Conservation (phyloP, 2,888 invertebrate genomes). For the Neocrepidodera transversa region DNA sequence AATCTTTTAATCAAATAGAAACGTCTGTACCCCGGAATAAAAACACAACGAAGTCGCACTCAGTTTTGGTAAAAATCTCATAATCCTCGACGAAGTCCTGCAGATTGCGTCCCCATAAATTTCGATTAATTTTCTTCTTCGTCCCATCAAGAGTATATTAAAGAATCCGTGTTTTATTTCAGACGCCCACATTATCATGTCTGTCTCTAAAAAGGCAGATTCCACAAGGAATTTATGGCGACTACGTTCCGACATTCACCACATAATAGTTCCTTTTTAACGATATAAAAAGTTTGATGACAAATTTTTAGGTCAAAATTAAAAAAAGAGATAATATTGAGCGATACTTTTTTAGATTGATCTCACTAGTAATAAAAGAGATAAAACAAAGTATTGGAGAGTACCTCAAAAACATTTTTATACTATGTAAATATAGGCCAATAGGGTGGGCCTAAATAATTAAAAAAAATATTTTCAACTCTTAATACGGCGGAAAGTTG, state of each 20-base stretch:
- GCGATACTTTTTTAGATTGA: too few species aligned
- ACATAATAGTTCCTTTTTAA: slow-evolving; percentile 34
- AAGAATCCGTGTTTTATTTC: slow-evolving; percentile 1
- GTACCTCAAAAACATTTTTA: too few species aligned
- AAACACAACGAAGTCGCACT: not conserved
- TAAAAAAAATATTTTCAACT: too few species aligned
- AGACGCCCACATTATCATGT: slow-evolving; percentile 8
- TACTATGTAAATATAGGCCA: too few species aligned
- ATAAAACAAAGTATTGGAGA: too few species aligned
- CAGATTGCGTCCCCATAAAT: slow-evolving; percentile 2
- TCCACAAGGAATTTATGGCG: slow-evolving; percentile 5
- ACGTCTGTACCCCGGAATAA: too few species aligned
- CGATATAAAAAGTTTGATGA: not conserved
- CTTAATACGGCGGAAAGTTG: too few species aligned
- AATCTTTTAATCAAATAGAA: too few species aligned
- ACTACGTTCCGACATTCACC: slow-evolving; percentile 8
- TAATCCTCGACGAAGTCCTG: not conserved
- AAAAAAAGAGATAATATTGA: too few species aligned
- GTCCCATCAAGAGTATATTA: slow-evolving; percentile 3
- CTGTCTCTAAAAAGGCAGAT: slow-evolving; percentile 2
- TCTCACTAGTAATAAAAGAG: too few species aligned
- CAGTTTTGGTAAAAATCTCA: not conserved
- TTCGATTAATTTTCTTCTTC: slow-evolving; percentile 1
- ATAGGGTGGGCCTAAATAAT: too few species aligned
- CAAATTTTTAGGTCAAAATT: too few species aligned